Conservation (phyloP, 2,797 vertebrate genomes). For the Gymnopithys bicolor region DNA sequence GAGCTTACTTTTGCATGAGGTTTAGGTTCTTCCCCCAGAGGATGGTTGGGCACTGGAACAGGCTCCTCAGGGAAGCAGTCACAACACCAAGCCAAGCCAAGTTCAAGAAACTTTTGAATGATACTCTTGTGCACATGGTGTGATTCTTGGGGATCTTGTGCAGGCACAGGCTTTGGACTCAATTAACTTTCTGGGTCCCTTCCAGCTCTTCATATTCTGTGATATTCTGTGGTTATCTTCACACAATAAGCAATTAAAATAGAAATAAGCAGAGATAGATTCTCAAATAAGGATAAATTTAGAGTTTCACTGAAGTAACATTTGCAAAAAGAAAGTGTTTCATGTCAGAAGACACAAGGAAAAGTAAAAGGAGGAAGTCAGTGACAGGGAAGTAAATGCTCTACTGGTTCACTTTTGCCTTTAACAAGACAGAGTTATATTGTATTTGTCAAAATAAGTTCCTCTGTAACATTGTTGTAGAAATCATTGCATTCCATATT, state of each 20-base stretch:
- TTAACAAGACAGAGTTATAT: background rate
- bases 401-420: background rate
- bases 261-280: background rate
- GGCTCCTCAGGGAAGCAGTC: background rate
- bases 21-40: background rate
- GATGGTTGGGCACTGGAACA: background rate
- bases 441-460: background rate
- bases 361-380: background rate
- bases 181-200: background rate
- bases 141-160: background rate
- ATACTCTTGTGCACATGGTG: background rate
- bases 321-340: background rate
- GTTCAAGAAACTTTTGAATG: background rate
- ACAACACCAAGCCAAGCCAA: background rate
- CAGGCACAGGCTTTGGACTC: background rate
- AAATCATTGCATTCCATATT: background rate
- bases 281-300: background rate
- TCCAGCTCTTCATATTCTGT: background rate
- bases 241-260: background rate
- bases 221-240: background rate
- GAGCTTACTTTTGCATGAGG: background rate
- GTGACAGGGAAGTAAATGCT: background rate
- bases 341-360: background rate
- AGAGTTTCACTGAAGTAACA: background rate
- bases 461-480: background rate